Conservation (phyloP, 2,888 invertebrate genomes). For the Meiosimyza decipiens region DNA sequence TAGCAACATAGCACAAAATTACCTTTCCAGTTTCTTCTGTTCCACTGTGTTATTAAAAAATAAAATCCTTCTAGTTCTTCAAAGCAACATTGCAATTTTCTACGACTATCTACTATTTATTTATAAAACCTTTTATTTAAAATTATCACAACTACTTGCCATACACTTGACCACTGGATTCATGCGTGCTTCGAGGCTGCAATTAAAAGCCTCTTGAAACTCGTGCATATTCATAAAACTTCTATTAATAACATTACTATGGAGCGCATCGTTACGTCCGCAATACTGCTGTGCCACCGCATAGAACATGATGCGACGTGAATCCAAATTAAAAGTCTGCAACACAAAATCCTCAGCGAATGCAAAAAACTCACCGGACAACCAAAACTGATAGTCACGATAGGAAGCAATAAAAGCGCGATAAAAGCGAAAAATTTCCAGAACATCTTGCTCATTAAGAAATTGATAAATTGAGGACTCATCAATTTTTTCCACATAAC, state of each 20-base stretch:
- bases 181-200: slow-evolving; percentile 52
- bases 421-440: slow-evolving; percentile 54
- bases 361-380: slow-evolving; percentile 59
- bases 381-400: slow-evolving; percentile 60
- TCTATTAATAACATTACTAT: slow-evolving; percentile 55
- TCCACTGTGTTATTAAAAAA: too few species aligned
- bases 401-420: slow-evolving; percentile 55
- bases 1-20: too few species aligned
- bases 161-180: slow-evolving; percentile 60
- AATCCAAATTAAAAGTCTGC: slow-evolving; percentile 55
- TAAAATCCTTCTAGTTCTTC: too few species aligned
- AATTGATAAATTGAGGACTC: slow-evolving; percentile 44
- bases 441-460: slow-evolving; percentile 49
- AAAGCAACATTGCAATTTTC: too few species aligned
- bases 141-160: slow-evolving; percentile 43
- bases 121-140: too few species aligned
- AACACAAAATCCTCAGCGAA: slow-evolving; percentile 61
- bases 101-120: too few species aligned
- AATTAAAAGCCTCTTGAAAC: slow-evolving; percentile 59
- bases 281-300: slow-evolving; percentile 61
- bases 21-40: too few species aligned
- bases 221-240: slow-evolving; percentile 60
- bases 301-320: slow-evolving; percentile 58
- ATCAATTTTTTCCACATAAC: slow-evolving; percentile 26
- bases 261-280: slow-evolving; percentile 53